Base-by-base conservation (phyloP, 2,888 invertebrate genomes). In the Acanthoscelides obtectus region DNA sequence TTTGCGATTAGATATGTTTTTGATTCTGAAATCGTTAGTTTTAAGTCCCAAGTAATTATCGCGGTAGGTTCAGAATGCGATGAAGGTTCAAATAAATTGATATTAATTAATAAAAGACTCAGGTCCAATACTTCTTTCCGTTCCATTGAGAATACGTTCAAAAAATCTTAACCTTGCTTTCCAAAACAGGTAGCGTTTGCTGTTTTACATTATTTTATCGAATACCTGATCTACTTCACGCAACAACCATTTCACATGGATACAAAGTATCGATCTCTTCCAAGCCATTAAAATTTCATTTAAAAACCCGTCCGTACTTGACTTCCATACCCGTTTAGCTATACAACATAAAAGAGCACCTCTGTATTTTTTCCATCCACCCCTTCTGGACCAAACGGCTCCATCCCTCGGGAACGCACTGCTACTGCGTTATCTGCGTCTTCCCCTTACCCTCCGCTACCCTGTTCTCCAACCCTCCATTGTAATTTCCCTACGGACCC, bases 371-470 rank as follows among this genome's bases (percentile, higher is more conserved):
- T 68, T 68, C 22, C 25, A 27, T 22, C 27, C 77, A 79, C 81
- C 82, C 81, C 81, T 81, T 81, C 80, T 81, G 78, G 77, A 75
- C 78, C 74, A 74, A 74, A 73, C 73, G 22, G 67, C 70, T 70
- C 66, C 66, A 71, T 73, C 74, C 75, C 75, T 27, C 70, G 75
- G 75, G 75, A 75, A 63, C 22, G 69, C n/a, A n/a, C n/a, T n/a
- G 64, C 21, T 64, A 20, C 64, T 69, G 70, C 72, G 73, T 74
- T 74, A 73, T 74, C 76, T 76, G 71, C 74, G 71, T 68, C 68
- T 68, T 70, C 69, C 69, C 21, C 71, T 12, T 65, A 20, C n/a
- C 65, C 19, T 8, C 19, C n/a, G n/a, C n/a, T n/a, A n/a, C n/a
- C 67, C 70, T 27, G 20, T 69, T 65, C 69, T 69, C 63, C 64